Percentiles rank a stretch among this genome's conserved stretches.
These are phyloP conservation scores for Pangasius mekongensis DNA, from an alignment of 2,797 vertebrate genomes.

Conservation along the genomic window DNA sequence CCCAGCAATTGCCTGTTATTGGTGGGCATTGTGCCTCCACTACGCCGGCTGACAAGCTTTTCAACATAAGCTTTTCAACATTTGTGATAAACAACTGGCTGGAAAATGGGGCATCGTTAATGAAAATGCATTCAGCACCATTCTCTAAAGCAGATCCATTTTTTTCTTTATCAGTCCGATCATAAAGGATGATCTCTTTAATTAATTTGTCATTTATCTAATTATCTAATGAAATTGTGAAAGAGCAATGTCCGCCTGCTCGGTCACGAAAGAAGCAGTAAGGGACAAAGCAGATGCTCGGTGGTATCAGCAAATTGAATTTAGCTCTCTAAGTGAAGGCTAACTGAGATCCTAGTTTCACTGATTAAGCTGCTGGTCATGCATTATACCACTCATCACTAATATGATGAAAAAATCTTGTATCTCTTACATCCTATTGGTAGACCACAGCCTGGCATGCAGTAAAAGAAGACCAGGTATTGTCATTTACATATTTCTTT, in stretches of 20 bases:
- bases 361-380: constrained; percentile 62
- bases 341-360: constrained; percentile 68
- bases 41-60: constrained; percentile 38
- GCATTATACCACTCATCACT: constrained; percentile 44
- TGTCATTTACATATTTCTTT: background rate
- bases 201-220: constrained; percentile 70
- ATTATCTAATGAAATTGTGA: constrained; percentile 69
- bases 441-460: constrained; percentile 21
- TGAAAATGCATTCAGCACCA: constrained; percentile 57
- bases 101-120: constrained; percentile 47
- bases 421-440: constrained; percentile 28
- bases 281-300: constrained; percentile 43
- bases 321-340: constrained; percentile 62
- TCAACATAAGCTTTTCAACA: constrained; percentile 36
- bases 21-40: constrained; percentile 21
- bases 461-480: constrained; percentile 21
- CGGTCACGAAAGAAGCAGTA: constrained; percentile 19
- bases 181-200: constrained; percentile 57
- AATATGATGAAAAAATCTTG: constrained; percentile 37
- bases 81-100: constrained; percentile 50
- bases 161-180: constrained; percentile 54
- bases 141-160: constrained; percentile 14
- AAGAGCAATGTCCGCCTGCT: constrained; percentile 51
- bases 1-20: background rate
- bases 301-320: constrained; percentile 64